phyloP scores from a whole-genome alignment of 2,888 invertebrate genomes.

The Calliphora vomitoria region DNA sequence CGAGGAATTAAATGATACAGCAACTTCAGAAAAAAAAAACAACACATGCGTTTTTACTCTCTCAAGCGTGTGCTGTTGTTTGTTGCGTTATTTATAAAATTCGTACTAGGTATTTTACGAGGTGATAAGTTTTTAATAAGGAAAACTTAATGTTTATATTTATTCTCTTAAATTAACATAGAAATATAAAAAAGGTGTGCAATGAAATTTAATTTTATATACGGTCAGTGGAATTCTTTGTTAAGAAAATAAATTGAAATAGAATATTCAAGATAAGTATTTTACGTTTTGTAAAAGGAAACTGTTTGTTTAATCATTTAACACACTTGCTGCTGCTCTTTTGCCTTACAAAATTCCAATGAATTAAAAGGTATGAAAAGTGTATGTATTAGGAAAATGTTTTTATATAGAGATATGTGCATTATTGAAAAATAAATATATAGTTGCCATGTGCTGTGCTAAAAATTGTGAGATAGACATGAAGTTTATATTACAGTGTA shows the following conservation, averaged over 20 bases:
- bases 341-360: conserved; percentile 3
- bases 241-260: conserved; percentile 38
- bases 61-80: background rate
- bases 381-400: background rate
- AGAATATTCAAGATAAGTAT: conserved; percentile 4
- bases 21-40: conserved; percentile 33
- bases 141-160: conserved; percentile 58
- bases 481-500: too few species aligned
- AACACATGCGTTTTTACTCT: conserved; percentile 40
- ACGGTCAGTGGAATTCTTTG: conserved; percentile 34
- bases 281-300: conserved; percentile 25
- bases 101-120: conserved; percentile 16
- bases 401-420: background rate
- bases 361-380: background rate
- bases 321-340: conserved; percentile 34
- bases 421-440: too few species aligned
- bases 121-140: conserved; percentile 64
- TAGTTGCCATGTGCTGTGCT: too few species aligned
- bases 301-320: conserved; percentile 18
- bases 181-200: conserved; percentile 48
- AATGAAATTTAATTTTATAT: conserved; percentile 51
- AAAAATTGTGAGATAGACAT: too few species aligned
- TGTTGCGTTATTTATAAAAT: conserved; percentile 23
- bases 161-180: conserved; percentile 39
- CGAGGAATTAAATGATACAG: conserved; percentile 58